A percentile compares a stretch with the other conserved stretches of the same genome.
Evolutionary conservation across 2,113 vertebrate genomes (phyloP).

Genomic region (Piaya cayana): DNA sequence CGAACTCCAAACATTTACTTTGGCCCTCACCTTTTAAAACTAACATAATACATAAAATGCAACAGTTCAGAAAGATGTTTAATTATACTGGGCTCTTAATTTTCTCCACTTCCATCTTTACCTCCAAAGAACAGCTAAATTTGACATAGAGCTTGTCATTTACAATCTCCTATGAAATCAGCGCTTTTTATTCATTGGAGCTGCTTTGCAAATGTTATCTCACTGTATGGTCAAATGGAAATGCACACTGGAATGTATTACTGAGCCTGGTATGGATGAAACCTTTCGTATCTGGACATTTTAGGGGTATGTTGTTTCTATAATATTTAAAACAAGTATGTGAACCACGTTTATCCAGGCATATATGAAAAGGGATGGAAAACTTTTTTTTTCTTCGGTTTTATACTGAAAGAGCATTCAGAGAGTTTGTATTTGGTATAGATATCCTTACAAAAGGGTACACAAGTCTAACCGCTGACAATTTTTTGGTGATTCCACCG

Average conservation of each 20-base stretch:
- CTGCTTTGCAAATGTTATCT: background rate
- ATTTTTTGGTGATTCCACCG: background rate
- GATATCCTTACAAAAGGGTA: background rate
- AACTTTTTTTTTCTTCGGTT: background rate
- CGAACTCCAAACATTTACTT: constrained; percentile 43
- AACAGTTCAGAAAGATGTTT: constrained; percentile 24
- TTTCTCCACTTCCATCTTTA: constrained; percentile 20
- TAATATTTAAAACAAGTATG: background rate
- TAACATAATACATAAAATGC: constrained; percentile 36
- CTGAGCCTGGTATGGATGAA: background rate
- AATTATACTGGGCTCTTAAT: constrained; percentile 19
- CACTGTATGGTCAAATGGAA: background rate
- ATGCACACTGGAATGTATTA: fast-evolving
- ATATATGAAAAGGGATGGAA: fast-evolving
- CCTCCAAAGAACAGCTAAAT: background rate
- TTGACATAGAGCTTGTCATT: background rate
- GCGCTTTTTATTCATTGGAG: background rate
- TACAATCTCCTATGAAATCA: constrained; percentile 31
- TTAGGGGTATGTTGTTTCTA: background rate
- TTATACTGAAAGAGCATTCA: background rate
- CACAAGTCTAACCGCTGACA: background rate
- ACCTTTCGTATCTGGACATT: background rate
- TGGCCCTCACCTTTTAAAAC: constrained; percentile 48
- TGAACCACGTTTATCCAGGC: background rate
- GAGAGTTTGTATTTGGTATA: background rate